Evolutionary conservation across 2,113 vertebrate species (phyloP), one percentile per base, ranked within the genome.

Genomic region (Plotosus lineatus): DNA sequence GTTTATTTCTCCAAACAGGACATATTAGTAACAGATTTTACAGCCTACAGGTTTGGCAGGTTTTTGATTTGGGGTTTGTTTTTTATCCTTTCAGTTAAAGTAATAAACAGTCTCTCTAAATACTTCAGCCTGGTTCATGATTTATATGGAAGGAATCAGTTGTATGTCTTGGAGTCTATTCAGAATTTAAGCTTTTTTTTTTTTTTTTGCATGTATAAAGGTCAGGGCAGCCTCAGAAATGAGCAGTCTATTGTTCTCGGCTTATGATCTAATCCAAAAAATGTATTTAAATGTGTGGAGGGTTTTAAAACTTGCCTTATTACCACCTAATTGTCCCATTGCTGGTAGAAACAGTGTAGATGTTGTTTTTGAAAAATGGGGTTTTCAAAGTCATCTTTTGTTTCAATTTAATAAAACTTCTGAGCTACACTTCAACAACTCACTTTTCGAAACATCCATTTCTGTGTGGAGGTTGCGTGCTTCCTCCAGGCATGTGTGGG

Each of bases 201-300:
- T 31, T 38, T 3, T 31, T 42, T 28, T 56, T 42, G n/a, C 2
- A 33, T 38, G 55, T 44, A 40, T 31, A 71, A 56, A 79, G 50
- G 65, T 44, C 65, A 58, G 58, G 26, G 46, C n/a, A 79, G 19
- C 31, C 65, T 15, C 33, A 15, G 8, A 40, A 78, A 56, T 69
- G 36, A 46, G 1, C 38, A 71, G 50, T 15, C 50, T 72, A 71
- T 71, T 79, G 66, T 79, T 71, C 9, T 44, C 1, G 23, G 44
- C 77, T 68, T 55, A 79, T 28, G 17, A 14, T 7, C 33, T 53
- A 36, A 69, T 79, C 51, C 23, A 31, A 44, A 56, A n/a, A n/a
- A 33, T 33, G 15, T 36, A 40, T 68, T 65, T 51, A 40, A 66
- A 78, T 66, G 17, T 19, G 31, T 79, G 50, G 15, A 66, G 40